Conservation (phyloP, 2,797 vertebrate species). For the Halcyon chelicuti region DNA sequence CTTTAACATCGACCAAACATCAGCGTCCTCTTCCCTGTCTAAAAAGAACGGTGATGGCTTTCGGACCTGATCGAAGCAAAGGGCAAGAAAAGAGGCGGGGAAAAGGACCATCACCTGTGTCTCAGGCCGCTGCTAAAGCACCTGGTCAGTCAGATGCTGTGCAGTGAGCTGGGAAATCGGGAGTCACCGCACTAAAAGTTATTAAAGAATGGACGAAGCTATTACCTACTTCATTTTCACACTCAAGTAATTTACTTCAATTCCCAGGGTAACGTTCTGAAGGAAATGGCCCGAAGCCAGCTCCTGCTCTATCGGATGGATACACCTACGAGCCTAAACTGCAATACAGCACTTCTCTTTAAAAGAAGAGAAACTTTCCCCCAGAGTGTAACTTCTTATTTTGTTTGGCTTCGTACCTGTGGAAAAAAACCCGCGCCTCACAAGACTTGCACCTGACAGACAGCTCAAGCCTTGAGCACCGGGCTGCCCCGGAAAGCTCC, state of each 20-base stretch:
- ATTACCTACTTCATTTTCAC: background rate
- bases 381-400: fast-evolving
- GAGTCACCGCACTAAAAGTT: background rate
- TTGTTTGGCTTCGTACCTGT: background rate
- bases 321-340: fast-evolving
- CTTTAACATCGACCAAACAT: background rate
- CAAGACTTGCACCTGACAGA: too few relatives aligned
- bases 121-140: background rate
- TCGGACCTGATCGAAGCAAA: fast-evolving
- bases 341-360: background rate
- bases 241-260: background rate
- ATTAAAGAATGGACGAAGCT: background rate
- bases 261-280: background rate
- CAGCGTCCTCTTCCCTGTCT: background rate
- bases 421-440: fast-evolving
- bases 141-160: background rate
- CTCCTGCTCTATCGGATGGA: background rate
- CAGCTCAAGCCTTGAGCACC: too few relatives aligned
- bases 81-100: background rate
- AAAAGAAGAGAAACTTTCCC: background rate
- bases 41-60: background rate
- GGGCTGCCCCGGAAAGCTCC: background rate
- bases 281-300: background rate
- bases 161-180: background rate
- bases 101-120: background rate